A percentile compares a stretch with the other conserved stretches of the same genome.
These are phyloP conservation scores for Temnothorax nylanderi DNA, from an alignment of 1,140 invertebrate genomes.

Conservation along the genomic window DNA sequence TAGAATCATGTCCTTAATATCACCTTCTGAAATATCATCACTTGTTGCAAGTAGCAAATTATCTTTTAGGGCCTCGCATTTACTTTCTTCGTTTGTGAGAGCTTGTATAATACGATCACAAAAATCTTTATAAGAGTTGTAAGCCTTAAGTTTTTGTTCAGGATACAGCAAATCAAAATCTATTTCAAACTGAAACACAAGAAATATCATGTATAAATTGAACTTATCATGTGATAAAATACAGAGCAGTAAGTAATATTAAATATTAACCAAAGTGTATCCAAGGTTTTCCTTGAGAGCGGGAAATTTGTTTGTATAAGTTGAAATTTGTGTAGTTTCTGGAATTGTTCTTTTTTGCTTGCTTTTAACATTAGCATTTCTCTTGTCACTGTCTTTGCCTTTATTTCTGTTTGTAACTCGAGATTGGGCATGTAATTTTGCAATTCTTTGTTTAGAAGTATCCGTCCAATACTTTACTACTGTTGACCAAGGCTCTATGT, in stretches of 20 bases:
- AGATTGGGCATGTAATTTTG: slow-evolving; percentile 4
- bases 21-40: not conserved
- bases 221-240: slow-evolving; percentile 8
- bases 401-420: not conserved
- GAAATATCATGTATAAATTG: not conserved
- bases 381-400: not conserved
- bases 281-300: slow-evolving; percentile 2
- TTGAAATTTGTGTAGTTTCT: not conserved
- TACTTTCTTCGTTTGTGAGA: slow-evolving; percentile 6
- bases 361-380: not conserved
- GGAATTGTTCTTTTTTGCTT: not conserved
- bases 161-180: slow-evolving; percentile 9
- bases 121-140: not conserved
- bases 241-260: not conserved
- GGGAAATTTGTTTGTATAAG: not conserved
- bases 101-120: slow-evolving; percentile 10
- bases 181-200: slow-evolving; percentile 6
- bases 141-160: slow-evolving; percentile 3
- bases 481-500: not conserved
- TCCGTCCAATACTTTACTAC: slow-evolving; percentile 9
- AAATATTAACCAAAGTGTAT: slow-evolving; percentile 26
- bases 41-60: not conserved
- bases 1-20: not conserved
- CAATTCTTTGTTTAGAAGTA: slow-evolving; percentile 14
- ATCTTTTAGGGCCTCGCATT: not conserved